Evolutionary conservation across 2,113 vertebrate species (phyloP), one percentile per base, ranked within the genome.

Genomic region (Actenoides lindsayi): DNA sequence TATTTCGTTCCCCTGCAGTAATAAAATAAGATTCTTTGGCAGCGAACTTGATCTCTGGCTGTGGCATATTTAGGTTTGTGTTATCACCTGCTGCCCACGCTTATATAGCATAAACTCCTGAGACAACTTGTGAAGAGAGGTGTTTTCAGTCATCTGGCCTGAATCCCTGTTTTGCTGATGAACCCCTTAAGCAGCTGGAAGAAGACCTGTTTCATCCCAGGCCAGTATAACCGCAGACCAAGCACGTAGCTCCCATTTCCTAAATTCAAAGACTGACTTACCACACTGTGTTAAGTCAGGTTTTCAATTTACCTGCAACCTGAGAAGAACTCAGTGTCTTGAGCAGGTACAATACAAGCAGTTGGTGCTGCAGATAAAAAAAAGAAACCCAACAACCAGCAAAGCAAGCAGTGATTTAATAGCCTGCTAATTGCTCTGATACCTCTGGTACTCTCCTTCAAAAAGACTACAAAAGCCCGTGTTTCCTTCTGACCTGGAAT

Each of bases 31-130:
- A 77, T 67, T 80, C 57, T 89, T 54, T 89, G 70, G 63, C 67
- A 89, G 41, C 83, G 37, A 94, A 87, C 69, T 82, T 42, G 70
- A 54, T 85, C 89, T 44, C 74, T 87, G 74, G 37, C 89, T 90
- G 89, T 83, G 65, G 70, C 73, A 65, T 91, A 87, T 92, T 94
- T 89, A 91, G 83, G 73, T 93, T 93, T 91, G 30, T 89, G 67
- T 94, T 94, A 77, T 76, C 90, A 85, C 70, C 65, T 68, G n/a
- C 77, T 94, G 89, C 89, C 92, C 62, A 87, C 95, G 44, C 62
- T 79, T 69, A 31, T 0, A 4, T 9, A 82, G 77, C 69, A 42
- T 50, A 70, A 91, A 87, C 73, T 95, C 80, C 48, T 65, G 65
- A 67, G 69, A 73, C 80, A 84, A 62, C 25, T 62, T 69, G 53